A percentile compares a stretch with the other conserved stretches of the same genome.
These are phyloP conservation scores for Sphyrna mokarran DNA, from an alignment of 2,113 vertebrate species.

Conservation along the genomic window DNA sequence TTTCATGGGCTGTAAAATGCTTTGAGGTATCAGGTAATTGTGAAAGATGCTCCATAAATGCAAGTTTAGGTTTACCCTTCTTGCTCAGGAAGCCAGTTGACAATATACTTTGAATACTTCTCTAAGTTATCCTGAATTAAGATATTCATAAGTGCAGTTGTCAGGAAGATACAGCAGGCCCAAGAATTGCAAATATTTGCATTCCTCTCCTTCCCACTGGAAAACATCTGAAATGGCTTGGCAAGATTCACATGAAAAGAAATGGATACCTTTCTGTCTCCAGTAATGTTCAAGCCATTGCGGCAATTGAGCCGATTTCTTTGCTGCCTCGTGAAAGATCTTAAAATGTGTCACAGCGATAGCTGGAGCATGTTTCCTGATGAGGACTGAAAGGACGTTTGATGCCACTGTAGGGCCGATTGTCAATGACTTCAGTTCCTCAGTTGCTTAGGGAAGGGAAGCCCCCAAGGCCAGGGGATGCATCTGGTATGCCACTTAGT, in stretches of 20 bases:
- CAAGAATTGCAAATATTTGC: not conserved
- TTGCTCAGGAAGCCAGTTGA: too few species aligned
- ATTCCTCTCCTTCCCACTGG: not conserved
- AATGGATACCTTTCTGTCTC: not conserved
- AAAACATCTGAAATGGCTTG: too few species aligned
- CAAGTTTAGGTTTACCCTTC: too few species aligned
- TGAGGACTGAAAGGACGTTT: not conserved
- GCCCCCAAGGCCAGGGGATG: not conserved
- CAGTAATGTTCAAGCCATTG: not conserved
- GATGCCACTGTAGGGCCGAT: not conserved
- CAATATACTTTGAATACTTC: too few species aligned
- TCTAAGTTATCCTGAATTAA: too few species aligned
- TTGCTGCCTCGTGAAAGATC: not conserved
- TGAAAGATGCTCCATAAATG: too few species aligned
- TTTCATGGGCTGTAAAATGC: too few species aligned
- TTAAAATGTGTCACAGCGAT: not conserved
- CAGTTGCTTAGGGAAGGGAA: not conserved
- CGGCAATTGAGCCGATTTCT: not conserved
- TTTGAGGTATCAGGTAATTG: too few species aligned
- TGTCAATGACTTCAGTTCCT: not conserved
- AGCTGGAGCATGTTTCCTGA: not conserved
- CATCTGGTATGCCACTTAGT: not conserved
- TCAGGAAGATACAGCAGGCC: not conserved
- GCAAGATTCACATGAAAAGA: not conserved
- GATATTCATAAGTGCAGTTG: not conserved